Conservation (phyloP, 2,888 invertebrate species). For the Pachliopta kotzebuea region DNA sequence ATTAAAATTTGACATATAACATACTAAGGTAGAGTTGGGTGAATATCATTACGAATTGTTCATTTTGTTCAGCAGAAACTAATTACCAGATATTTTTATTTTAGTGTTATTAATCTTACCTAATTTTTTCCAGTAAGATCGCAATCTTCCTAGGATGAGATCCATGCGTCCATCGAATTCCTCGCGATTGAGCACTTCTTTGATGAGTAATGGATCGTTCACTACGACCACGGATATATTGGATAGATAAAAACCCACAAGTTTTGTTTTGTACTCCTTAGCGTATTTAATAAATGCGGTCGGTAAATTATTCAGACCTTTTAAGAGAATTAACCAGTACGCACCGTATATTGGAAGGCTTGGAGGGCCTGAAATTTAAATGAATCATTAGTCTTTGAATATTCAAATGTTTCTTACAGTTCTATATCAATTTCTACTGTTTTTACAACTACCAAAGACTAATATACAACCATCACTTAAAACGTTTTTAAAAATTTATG, state of each 20-base stretch:
- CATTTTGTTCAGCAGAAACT: too few species aligned
- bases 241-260: constrained; percentile 81
- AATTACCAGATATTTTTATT: too few species aligned
- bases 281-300: constrained; percentile 71
- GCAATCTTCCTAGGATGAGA: constrained; percentile 63
- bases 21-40: too few species aligned
- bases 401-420: too few species aligned
- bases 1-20: too few species aligned
- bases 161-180: constrained; percentile 83
- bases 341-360: constrained; percentile 82
- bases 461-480: too few species aligned
- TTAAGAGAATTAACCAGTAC: constrained; percentile 79
- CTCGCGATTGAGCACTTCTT: constrained; percentile 77
- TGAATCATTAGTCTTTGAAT: too few species aligned
- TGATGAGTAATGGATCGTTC: constrained; percentile 76
- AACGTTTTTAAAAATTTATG: too few species aligned
- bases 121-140: constrained; percentile 77
- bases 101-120: too few species aligned
- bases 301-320: constrained; percentile 75
- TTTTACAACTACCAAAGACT: too few species aligned
- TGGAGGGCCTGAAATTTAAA: constrained; percentile 74
- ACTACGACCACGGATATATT: constrained; percentile 68
- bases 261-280: constrained; percentile 79
- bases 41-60: too few species aligned
- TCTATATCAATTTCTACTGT: too few species aligned